Conservation (phyloP, 1,140 invertebrate genomes). For the Drosophila fuyamai region DNA sequence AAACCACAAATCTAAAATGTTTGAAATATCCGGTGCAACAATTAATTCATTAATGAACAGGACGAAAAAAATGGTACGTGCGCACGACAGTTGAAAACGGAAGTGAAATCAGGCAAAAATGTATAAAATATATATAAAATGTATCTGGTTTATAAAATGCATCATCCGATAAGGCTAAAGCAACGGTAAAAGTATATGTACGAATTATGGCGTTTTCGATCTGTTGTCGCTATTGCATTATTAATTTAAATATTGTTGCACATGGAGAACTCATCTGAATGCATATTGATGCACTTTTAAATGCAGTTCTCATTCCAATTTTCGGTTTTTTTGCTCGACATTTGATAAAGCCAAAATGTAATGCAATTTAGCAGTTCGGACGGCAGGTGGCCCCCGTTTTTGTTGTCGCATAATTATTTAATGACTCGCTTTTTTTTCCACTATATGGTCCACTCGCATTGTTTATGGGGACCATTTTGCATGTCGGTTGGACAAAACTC, state of each 20-base stretch:
- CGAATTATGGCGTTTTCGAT: slow-evolving; percentile 22
- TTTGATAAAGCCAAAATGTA: slow-evolving; percentile 73
- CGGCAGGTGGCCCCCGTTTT: slow-evolving; percentile 14
- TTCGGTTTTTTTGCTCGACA: slow-evolving; percentile 29
- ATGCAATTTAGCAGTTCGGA: slow-evolving; percentile 61
- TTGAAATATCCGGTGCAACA: slow-evolving; percentile 82
- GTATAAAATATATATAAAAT: slow-evolving; percentile 34
- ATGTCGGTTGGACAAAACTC: slow-evolving; percentile 18
- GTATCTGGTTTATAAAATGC: slow-evolving; percentile 37
- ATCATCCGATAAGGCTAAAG: slow-evolving; percentile 29
- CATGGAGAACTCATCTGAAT: slow-evolving; percentile 40
- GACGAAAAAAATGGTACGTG: slow-evolving; percentile 20
- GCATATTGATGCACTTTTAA: slow-evolving; percentile 72
- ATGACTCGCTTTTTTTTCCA: slow-evolving; percentile 49
- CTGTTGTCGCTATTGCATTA: slow-evolving; percentile 53
- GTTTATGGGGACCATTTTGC: slow-evolving; percentile 56
- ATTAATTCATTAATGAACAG: slow-evolving; percentile 77
- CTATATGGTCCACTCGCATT: slow-evolving; percentile 34
- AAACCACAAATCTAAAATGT: slow-evolving; percentile 83
- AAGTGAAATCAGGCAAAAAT: slow-evolving; percentile 72
- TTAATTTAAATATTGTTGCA: slow-evolving; percentile 70
- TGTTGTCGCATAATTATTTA: slow-evolving; percentile 66
- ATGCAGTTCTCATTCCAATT: slow-evolving; percentile 25
- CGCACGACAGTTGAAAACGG: slow-evolving; percentile 49
- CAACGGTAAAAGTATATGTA: neutral